Percentiles rank a stretch among this genome's conserved stretches.
Evolutionary conservation across 2,113 vertebrate genomes (phyloP).

Genomic region (Climacteris rufus): DNA sequence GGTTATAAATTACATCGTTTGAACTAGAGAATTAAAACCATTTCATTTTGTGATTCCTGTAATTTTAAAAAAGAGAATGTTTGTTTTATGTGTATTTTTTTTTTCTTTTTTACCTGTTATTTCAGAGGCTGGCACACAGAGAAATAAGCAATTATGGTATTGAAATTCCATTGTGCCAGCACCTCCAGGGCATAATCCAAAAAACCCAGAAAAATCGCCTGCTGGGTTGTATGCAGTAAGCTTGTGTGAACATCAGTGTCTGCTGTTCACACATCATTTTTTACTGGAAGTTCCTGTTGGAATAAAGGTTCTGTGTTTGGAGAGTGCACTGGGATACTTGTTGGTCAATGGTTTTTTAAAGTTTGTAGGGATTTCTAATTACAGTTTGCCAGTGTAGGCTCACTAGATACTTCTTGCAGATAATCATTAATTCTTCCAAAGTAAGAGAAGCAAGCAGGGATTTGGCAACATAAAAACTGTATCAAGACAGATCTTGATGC

Average conservation of each 20-base stretch:
- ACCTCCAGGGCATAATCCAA: constrained; percentile 71
- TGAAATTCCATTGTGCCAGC: constrained; percentile 78
- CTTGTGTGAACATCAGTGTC: constrained; percentile 77
- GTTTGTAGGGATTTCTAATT: constrained; percentile 51
- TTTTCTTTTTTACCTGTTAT: constrained; percentile 81
- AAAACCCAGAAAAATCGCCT: constrained; percentile 70
- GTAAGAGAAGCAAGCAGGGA: neutral
- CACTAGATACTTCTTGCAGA: neutral
- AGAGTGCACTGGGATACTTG: constrained; percentile 53
- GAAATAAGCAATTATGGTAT: constrained; percentile 74
- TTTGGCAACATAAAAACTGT: neutral
- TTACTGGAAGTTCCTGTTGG: constrained; percentile 67
- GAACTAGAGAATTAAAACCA: constrained; percentile 74
- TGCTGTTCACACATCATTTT: constrained; percentile 75
- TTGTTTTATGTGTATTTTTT: constrained; percentile 43
- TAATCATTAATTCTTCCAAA: constrained; percentile 34
- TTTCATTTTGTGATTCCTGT: constrained; percentile 70
- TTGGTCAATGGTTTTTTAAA: constrained; percentile 54
- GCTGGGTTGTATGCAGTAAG: constrained; percentile 70
- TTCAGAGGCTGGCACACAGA: constrained; percentile 70
- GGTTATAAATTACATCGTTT: constrained; percentile 78
- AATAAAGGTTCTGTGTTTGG: constrained; percentile 75
- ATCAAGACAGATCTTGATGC: neutral
- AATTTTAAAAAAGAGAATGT: constrained; percentile 35
- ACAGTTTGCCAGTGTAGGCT: neutral